Base-by-base conservation (phyloP, 2,113 vertebrate species). In the Tragelaphus imberbis region DNA sequence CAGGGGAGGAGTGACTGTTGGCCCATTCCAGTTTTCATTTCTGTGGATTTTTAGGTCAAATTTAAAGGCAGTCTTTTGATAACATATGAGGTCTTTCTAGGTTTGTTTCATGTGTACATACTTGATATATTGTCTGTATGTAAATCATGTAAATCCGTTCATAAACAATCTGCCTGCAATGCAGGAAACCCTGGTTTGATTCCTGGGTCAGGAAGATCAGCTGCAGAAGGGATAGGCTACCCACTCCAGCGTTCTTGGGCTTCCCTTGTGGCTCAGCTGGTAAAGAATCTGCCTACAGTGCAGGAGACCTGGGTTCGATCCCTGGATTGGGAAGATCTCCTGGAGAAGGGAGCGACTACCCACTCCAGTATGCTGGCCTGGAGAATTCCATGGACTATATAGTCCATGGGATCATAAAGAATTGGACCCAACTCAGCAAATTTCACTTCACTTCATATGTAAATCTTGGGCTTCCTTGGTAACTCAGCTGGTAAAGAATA, bases 291-390 rank as follows among this genome's bases (percentile, higher is more conserved):
- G 28, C 61, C 61, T 63, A 5, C 61, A 30, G 15, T 63, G 14
- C 0, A 1, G 6, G 2, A 33, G 61, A 33, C 61, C 14, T 63
- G 13, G 30, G 30, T 33, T 33, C 1, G 3, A 33, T 33, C 61
- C 61, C 61, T 63, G 61, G 28, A 6, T 33, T 16, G 3, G 61
- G 61, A 63, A 33, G 28, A 63, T 33, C 61, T 28, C 61, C 28
- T 33, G 61, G 61, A 63, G 61, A 33, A 33, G 61, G 6, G 61
- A 15, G 5, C 0, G 6, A 28, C 61, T 33, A 63, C 61, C 14
- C 28, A 33, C 61, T 33, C 61, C 2, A 0, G 61, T 63, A 63
- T 63, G 13, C 61, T 63, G 61, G 28, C 61, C 61, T 30, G 14
- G 61, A 63, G 28, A 63, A 63, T 15, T 63, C 61, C 61, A 63